Evolutionary conservation across 2,113 vertebrate genomes (phyloP), one percentile per base, ranked within the genome.

Genomic region (Nerophis lumbriciformis): DNA sequence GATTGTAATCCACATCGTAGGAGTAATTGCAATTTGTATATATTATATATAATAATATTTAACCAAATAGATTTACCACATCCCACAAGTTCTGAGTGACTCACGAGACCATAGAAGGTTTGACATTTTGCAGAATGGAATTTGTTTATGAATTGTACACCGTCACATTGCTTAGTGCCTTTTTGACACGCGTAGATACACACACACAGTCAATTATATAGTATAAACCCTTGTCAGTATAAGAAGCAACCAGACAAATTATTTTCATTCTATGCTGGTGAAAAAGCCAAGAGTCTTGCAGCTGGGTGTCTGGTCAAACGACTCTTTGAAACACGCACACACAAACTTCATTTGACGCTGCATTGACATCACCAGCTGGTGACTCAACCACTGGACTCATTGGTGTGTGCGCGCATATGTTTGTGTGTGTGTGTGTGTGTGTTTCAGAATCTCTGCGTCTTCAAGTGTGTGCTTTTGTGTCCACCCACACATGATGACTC

Each of bases 401-500:
- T 15, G 8, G 68, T 66, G 50, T 65, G 39, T 53, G 39, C 61
- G 39, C 56, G 47, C 69, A 53, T 61, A 21, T 61, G 39, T 61
- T 38, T 54, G 19, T 59, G 55, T 53, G 48, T 51, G 21, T 21
- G 42, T 37, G 69, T 53, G 63, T 48, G 69, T 65, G 55, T 67
- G 56, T 74, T 56, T 37, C 39, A 44, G 53, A 60, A 52, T 52
- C 62, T 69, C 47, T 60, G 67, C 35, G 39, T 65, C 37, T 63
- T 61, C 8, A 15, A 48, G 66, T 69, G 49, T 65, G 73, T 65
- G 61, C 72, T 64, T 73, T 66, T 69, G 67, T 72, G 78, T 79
- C 81, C 81, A 79, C 85, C 83, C 83, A 87, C 81, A 59, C 78
- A 62, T 65, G 79, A 81, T 87, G 85, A 87, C 77, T 87, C 85